Evolutionary conservation across 2,888 invertebrate genomes (phyloP), one percentile per base, ranked within the genome.

Genomic region (Nudaria mundana): DNA sequence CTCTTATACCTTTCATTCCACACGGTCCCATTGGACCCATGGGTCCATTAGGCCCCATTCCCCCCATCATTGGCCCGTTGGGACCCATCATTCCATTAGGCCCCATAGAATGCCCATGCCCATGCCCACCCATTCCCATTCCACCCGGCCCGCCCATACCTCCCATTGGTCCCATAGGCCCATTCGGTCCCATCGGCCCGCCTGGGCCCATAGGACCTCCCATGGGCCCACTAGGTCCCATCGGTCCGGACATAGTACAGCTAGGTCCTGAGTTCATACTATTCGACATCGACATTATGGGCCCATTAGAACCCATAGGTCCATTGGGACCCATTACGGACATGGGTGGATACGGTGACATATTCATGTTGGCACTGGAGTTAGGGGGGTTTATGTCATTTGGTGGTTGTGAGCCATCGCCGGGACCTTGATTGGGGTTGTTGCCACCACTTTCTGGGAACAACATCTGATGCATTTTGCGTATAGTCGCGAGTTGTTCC

Each of bases 391-490:
- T 81, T 35, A 76, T 75, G 43, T 81, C 80, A 49, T 74, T 73
- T n/a, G 73, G 67, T n/a, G 73, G 73, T 39, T 79, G 82, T 8
- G 71, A 66, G 22, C 70, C 73, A 38, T 82, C 83, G 15, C 69
- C 69, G 2, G 68, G 62, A 37, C 71, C 65, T 44, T 80, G 81
- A 49, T 74, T 74, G 23, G 74, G 84, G 42, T 75, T 74, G 44
- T 67, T 68, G 1, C 69, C 74, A 0, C 84, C 85, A 37, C 93
- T 93, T 69, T 97, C 97, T 0, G 97, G 97, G 84, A 97, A 97
- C 39, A 98, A 82, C 91, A 97, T 94, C 76, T 97, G 95, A 63
- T 97, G 95, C 93, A 98, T 96, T 89, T 97, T 97, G 48, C 95
- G 87, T 39, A 98, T 91, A 44, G 95, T 97, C 3, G 97, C 98